Evolutionary conservation across 2,888 invertebrate genomes (phyloP).

Genomic region (Hirtodrosophila alboralis): DNA sequence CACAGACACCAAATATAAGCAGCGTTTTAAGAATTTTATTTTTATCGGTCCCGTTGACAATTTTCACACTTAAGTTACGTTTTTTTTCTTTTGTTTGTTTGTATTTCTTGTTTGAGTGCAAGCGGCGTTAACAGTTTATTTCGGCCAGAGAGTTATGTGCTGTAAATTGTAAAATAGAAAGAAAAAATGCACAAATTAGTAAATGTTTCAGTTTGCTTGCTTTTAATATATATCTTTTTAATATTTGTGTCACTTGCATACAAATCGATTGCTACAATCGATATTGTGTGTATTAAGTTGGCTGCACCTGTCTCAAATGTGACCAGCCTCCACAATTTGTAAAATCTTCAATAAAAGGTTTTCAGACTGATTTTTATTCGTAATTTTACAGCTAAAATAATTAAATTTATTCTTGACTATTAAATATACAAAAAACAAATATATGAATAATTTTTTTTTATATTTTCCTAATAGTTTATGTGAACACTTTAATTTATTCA

Average conservation of each 20-base stretch:
- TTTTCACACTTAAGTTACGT: too few relatives aligned
- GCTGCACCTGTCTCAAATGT: constrained; percentile 9
- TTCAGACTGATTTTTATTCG: too few relatives aligned
- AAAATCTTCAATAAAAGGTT: too few relatives aligned
- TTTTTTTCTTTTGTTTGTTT: not conserved
- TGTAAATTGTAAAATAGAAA: constrained; percentile 27
- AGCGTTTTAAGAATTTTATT: not conserved
- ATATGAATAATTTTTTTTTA: too few relatives aligned
- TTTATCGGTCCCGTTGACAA: not conserved
- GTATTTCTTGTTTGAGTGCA: constrained; percentile 5
- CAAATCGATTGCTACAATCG: not conserved
- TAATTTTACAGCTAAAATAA: too few relatives aligned
- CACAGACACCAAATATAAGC: not conserved
- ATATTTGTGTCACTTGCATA: not conserved
- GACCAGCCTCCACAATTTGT: too few relatives aligned
- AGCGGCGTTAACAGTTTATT: constrained; percentile 20
- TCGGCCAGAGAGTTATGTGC: constrained; percentile 33
- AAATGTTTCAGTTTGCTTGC: not conserved
- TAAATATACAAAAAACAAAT: too few relatives aligned
- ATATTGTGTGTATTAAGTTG: constrained; percentile 16
- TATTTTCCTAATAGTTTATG: too few relatives aligned
- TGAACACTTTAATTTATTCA: too few relatives aligned
- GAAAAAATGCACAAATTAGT: constrained; percentile 6
- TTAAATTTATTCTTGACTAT: too few relatives aligned
- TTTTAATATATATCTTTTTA: not conserved